These are phyloP conservation scores for Peromyscus attwateri DNA, from an alignment of 2,797 vertebrate species.

Conservation along the genomic window DNA sequence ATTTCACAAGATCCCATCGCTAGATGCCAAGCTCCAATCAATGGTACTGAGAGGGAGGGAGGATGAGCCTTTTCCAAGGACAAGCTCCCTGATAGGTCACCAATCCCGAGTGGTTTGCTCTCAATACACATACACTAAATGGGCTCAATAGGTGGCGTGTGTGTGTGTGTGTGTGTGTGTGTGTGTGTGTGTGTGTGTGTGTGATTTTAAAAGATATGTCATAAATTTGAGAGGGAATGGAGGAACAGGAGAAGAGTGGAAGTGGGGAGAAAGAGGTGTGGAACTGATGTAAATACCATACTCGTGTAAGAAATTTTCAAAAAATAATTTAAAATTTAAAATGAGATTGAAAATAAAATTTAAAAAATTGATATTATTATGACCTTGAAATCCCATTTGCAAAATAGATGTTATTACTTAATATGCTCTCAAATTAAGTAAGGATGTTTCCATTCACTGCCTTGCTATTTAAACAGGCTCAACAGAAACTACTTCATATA, in stretches of 20 bases:
- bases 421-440: conserved; percentile 62
- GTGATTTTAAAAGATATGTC: neutral
- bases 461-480: neutral
- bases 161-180: neutral
- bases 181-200: neutral
- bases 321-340: neutral
- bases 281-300: neutral
- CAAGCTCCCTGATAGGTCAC: neutral
- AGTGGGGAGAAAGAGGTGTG: neutral
- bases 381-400: conserved; percentile 32
- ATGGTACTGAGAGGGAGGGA: neutral
- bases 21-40: neutral
- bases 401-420: conserved; percentile 26
- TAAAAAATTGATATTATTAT: conserved; percentile 51
- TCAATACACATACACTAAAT: neutral
- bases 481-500: conserved; percentile 29
- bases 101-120: neutral
- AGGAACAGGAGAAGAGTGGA: neutral
- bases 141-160: neutral
- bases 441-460: neutral
- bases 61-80: neutral
- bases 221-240: neutral
- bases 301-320: neutral
- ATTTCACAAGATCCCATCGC: neutral
- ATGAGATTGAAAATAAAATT: conserved; percentile 49